These are phyloP conservation scores for Astreopora myriophthalma DNA, from an alignment of 64 coral and sea anemone genomes.

Conservation along the genomic window DNA sequence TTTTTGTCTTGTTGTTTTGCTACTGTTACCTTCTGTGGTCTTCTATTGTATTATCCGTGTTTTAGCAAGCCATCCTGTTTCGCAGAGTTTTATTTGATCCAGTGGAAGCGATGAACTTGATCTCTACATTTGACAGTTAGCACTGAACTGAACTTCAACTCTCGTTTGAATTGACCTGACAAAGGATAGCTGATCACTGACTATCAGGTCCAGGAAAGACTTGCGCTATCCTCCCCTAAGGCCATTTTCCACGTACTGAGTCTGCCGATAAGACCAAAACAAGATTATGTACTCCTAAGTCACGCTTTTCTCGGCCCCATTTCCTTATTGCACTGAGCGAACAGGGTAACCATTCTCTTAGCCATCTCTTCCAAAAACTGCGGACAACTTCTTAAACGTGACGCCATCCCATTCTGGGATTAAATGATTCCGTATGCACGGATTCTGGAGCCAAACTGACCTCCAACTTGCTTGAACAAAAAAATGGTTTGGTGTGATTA, in stretches of 20 bases:
- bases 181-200: neutral
- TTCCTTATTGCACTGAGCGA: constrained; percentile 26
- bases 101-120: too few relatives aligned
- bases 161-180: constrained; percentile 8
- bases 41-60: too few relatives aligned
- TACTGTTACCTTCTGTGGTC: too few relatives aligned
- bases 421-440: neutral
- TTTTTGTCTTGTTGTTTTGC: too few relatives aligned
- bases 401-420: constrained; percentile 40
- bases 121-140: neutral
- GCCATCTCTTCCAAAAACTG: constrained; percentile 51
- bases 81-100: too few relatives aligned
- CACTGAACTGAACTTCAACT: constrained; percentile 5
- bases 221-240: constrained; percentile 44
- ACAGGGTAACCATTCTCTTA: constrained; percentile 40
- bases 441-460: constrained; percentile 51
- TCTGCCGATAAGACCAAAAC: constrained; percentile 30
- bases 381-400: constrained; percentile 28
- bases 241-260: constrained; percentile 25
- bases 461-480: constrained; percentile 55
- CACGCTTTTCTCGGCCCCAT: constrained; percentile 16
- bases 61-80: too few relatives aligned
- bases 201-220: constrained; percentile 55
- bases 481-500: constrained; percentile 28
- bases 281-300: constrained; percentile 39